Evolutionary conservation across 2,113 vertebrate genomes (phyloP), one percentile per base, ranked within the genome.

Genomic region (Gorilla gorilla): DNA sequence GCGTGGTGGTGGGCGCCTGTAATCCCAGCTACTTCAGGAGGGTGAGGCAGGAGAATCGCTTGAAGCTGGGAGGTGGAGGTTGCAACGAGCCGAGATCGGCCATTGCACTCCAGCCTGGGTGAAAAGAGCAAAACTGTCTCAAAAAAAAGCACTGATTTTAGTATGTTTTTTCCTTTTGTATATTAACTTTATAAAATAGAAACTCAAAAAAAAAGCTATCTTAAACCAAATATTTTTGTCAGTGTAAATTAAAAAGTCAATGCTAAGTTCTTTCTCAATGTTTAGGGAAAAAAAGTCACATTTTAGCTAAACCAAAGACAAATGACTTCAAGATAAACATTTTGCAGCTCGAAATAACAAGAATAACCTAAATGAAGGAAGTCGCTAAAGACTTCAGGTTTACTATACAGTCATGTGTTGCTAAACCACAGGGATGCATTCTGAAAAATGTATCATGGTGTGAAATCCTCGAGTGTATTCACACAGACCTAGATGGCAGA

Each of bases 251-350:
- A 57, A 83, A 96, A 84, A 35, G 18, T 75, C 64, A 89, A 78
- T 72, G 86, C 11, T 85, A 88, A 92, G n/a, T 78, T 86, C 55
- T 95, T 85, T 30, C 17, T 76, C 48, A 68, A 55, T 50, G 22
- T 93, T 95, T 68, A 84, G 57, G 78, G 59, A 91, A 72, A 22
- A 94, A 14, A 6, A 66, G 5, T 83, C 48, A 35, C 27, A 76
- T 64, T 95, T 96, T 59, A 82, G 79, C 92, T 14, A 78, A 78
- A 90, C 16, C 68, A 84, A 94, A 90, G 66, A 66, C 6, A 86
- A 92, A 76, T n/a, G 48, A n/a, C 13, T 94, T 92, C 5, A 83
- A 84, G 81, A 94, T 23, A 45, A 92, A 95, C 20, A 48, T 50
- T 95, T 86, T 87, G 82, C 16, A 75, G 38, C 59, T 72, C 88